Evolutionary conservation across 2,888 invertebrate genomes (phyloP).

Genomic region (Megalurothrips usitatus): DNA sequence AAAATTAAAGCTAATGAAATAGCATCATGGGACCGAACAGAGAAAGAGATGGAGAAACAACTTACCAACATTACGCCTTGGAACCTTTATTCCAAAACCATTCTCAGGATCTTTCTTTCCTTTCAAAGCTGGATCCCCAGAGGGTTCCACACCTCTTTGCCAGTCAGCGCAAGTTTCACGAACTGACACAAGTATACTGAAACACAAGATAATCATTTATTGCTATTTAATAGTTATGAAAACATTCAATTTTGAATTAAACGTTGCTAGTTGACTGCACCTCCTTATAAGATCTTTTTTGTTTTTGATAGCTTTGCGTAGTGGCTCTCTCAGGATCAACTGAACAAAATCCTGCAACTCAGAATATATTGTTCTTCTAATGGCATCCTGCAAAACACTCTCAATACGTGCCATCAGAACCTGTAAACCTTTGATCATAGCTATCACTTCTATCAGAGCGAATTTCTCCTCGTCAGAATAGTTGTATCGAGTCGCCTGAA

Average conservation of each 20-base stretch:
- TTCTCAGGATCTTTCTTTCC: slow-evolving; percentile 93
- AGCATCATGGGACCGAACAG: background rate
- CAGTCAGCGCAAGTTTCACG: slow-evolving; percentile 97
- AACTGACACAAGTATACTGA: slow-evolving; percentile 91
- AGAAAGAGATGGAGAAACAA: background rate
- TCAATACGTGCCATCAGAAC: slow-evolving; percentile 96
- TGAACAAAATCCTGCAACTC: slow-evolving; percentile 97
- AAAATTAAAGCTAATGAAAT: no score
- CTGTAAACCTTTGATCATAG: slow-evolving; percentile 98
- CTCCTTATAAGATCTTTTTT: slow-evolving; percentile 87
- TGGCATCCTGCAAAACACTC: slow-evolving; percentile 89
- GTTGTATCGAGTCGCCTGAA: slow-evolving; percentile 84
- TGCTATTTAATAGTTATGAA: background rate
- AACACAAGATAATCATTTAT: background rate
- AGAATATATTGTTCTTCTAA: slow-evolving; percentile 86
- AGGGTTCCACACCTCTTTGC: slow-evolving; percentile 85
- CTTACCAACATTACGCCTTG: slow-evolving; percentile 75
- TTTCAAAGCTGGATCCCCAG: slow-evolving; percentile 84
- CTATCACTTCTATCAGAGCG: slow-evolving; percentile 95
- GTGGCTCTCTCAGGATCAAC: slow-evolving; percentile 77
- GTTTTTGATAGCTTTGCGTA: slow-evolving; percentile 94
- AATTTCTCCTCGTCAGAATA: slow-evolving; percentile 96
- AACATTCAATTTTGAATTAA: background rate
- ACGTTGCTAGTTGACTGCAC: background rate
- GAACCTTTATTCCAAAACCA: slow-evolving; percentile 87